Evolutionary conservation across 2,888 invertebrate species (phyloP).

Genomic region (Patella caerulea): DNA sequence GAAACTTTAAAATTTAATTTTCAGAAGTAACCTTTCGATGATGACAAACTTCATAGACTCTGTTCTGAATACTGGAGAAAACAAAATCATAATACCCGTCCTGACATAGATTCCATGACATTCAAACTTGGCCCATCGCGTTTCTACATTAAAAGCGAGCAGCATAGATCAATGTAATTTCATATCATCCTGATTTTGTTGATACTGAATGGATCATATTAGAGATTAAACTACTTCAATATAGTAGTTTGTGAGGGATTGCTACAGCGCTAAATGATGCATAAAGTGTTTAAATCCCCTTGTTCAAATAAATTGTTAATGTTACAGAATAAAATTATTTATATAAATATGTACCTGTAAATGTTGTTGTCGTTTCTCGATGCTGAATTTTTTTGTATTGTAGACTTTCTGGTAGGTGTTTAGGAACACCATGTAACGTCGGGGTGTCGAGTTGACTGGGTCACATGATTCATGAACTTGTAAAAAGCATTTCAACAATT

Average conservation of each 20-base stretch:
- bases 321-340: not conserved
- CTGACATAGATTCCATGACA: too few relatives aligned
- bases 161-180: too few relatives aligned
- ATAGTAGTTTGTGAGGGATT: too few relatives aligned
- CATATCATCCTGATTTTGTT: too few relatives aligned
- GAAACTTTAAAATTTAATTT: too few relatives aligned
- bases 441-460: slow-evolving; percentile 70
- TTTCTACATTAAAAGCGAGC: too few relatives aligned
- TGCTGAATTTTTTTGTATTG: slow-evolving; percentile 77
- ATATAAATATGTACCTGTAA: slow-evolving; percentile 75
- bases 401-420: slow-evolving; percentile 76
- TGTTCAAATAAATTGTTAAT: too few relatives aligned
- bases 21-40: not conserved
- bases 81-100: not conserved
- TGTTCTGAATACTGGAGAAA: not conserved
- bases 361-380: slow-evolving; percentile 78
- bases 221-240: too few relatives aligned
- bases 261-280: too few relatives aligned
- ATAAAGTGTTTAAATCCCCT: too few relatives aligned
- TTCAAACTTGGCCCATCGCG: too few relatives aligned
- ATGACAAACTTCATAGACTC: not conserved
- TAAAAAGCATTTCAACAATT: slow-evolving; percentile 71
- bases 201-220: too few relatives aligned
- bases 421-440: slow-evolving; percentile 75
- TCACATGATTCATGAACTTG: slow-evolving; percentile 72